phyloP scores from a whole-genome alignment of 2,797 vertebrate species.

The Limosa lapponica region DNA sequence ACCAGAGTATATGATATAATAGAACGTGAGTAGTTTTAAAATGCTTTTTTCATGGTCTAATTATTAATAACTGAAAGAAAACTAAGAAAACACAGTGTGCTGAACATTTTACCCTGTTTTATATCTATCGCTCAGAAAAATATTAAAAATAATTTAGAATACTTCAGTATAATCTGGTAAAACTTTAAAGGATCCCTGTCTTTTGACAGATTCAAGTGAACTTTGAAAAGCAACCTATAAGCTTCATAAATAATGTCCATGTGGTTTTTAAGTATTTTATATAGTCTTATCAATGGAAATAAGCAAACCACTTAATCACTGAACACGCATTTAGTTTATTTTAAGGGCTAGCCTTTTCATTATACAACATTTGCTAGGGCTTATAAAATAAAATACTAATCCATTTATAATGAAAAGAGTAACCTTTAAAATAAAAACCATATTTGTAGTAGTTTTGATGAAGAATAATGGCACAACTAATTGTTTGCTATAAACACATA shows the following conservation, averaged over 20 bases:
- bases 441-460: background rate
- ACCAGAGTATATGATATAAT: conserved; percentile 29
- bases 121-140: background rate
- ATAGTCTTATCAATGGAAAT: conserved; percentile 54
- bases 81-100: background rate
- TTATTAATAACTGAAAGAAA: background rate
- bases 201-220: background rate
- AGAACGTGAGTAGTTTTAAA: conserved; percentile 41
- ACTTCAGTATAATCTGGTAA: background rate
- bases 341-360: conserved; percentile 51
- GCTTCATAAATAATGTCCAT: conserved; percentile 40
- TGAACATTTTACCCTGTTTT: background rate
- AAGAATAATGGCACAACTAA: background rate
- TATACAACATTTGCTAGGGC: conserved; percentile 30
- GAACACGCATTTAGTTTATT: conserved; percentile 49
- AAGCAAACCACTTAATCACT: conserved; percentile 53
- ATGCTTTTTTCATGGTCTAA: conserved; percentile 40
- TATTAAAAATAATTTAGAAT: conserved; percentile 8
- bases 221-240: conserved; percentile 52
- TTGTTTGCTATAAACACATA: background rate
- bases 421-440: conserved; percentile 22
- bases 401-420: conserved; percentile 32
- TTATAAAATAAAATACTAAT: conserved; percentile 64
- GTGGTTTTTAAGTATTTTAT: conserved; percentile 63
- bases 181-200: background rate